Conservation (phyloP, 2,888 invertebrate species). For the Gymnosoma rotundatum region DNA sequence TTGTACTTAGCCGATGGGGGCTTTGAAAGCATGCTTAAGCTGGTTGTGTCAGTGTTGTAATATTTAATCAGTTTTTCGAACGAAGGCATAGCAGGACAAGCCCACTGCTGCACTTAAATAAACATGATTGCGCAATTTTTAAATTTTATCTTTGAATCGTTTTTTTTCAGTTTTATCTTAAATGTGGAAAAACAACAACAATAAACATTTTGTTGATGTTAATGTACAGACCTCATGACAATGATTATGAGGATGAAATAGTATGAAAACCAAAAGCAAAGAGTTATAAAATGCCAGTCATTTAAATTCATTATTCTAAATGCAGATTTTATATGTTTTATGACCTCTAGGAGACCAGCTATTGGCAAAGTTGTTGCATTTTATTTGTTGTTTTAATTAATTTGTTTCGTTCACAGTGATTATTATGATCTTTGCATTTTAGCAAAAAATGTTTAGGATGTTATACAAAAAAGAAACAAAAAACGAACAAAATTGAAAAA, state of each 20-base stretch:
- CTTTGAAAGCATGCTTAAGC: background rate
- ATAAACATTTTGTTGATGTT: conserved; percentile 1
- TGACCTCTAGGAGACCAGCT: conserved; percentile 56
- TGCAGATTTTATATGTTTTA: conserved; percentile 41
- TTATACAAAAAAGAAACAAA: background rate
- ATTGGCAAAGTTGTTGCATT: conserved; percentile 26
- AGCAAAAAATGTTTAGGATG: conserved; percentile 3
- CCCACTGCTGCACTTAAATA: conserved; percentile 25
- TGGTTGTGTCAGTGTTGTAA: conserved; percentile 31
- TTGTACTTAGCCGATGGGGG: conserved; percentile 1
- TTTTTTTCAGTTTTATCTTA: conserved; percentile 16
- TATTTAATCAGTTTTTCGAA: background rate
- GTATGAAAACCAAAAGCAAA: conserved; percentile 25
- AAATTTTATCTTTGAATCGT: conserved; percentile 24
- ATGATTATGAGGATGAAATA: conserved; percentile 42
- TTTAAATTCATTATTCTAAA: conserved; percentile 18
- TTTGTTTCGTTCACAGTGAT: conserved; percentile 31
- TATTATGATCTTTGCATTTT: conserved; percentile 9
- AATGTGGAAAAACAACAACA: conserved; percentile 18
- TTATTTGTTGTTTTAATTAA: conserved; percentile 37
- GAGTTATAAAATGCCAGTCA: conserved; percentile 25
- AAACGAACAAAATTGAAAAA: background rate
- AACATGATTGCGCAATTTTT: conserved; percentile 51
- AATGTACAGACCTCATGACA: conserved; percentile 28
- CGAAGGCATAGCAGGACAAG: conserved; percentile 32